Evolutionary conservation across 1,140 invertebrate genomes (phyloP), one percentile per base, ranked within the genome.

Genomic region (Myzus persicae): DNA sequence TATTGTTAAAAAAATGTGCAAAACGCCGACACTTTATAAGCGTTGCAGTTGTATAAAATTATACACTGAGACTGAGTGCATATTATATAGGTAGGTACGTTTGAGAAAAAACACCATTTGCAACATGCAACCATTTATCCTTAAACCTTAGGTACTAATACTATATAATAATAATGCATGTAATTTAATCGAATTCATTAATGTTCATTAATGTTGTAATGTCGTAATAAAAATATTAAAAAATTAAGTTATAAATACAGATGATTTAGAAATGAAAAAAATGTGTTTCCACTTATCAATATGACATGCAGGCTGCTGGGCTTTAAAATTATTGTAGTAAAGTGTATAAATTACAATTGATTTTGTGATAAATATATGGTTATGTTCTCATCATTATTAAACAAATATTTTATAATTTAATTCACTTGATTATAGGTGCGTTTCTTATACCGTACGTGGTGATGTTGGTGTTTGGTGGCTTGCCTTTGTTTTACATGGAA

Each of bases 401-500:
- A 40, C n/a, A 11, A 84, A 42, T 40, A 42, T 24, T n/a, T n/a
- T 40, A 82, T n/a, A 24, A 51, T 24, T 40, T 42, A 67, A n/a
- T 51, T 48, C n/a, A n/a, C 20, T 82, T 40, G 36, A 54, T 95
- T 94, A 8, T 95, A 98, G 98, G 98, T 94, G 98, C 98, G 6
- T 99, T 99, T 95, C 96, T 99, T 82, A 98, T 99, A 67, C 98
- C 98, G 1, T 99, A 99, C 95, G 97, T 97, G 94, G 96, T 99
- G 89, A 99, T 99, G 96, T 95, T 99, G 94, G 96, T 99, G 84
- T 97, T 99, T 94, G 98, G 98, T 11, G 98, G 98, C 20, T 96
- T 99, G 24, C 98, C 98, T 2, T 96, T 99, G 40, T 99, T 99
- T 95, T 99, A 98, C 95, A 97, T 99, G 97, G 98, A 99, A 95